Conservation (phyloP, 2,113 vertebrate genomes). For the Actinemys pallida region DNA sequence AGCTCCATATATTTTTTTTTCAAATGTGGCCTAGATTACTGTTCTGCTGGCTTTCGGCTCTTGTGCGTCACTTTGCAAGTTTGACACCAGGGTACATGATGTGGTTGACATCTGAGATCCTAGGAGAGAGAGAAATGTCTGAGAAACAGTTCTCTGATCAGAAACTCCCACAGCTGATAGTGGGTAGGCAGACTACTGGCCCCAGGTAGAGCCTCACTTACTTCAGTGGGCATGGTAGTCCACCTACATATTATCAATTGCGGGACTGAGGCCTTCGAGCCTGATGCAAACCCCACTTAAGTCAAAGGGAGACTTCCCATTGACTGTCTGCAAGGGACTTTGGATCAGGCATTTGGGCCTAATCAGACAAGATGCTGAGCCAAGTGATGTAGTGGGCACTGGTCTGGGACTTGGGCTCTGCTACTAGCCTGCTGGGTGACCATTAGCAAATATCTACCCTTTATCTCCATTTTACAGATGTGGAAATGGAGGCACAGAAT, state of each 20-base stretch:
- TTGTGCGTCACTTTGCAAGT: background rate
- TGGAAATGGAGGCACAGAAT: background rate
- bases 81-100: background rate
- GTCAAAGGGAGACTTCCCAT: background rate
- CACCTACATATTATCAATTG: fast-evolving
- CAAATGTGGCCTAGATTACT: background rate
- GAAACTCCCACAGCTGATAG: background rate
- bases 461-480: background rate
- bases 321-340: background rate
- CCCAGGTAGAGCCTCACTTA: background rate
- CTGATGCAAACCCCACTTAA: background rate
- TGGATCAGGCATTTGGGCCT: background rate
- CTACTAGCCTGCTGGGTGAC: background rate
- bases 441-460: background rate
- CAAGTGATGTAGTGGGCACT: background rate
- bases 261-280: background rate
- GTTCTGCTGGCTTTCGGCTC: background rate
- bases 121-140: background rate
- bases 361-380: background rate
- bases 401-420: background rate
- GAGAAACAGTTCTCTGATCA: background rate
- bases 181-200: background rate
- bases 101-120: background rate
- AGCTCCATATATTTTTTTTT: background rate
- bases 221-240: background rate